These are phyloP conservation scores for Ectemnius continuus DNA, from an alignment of 2,888 invertebrate genomes.

Conservation along the genomic window DNA sequence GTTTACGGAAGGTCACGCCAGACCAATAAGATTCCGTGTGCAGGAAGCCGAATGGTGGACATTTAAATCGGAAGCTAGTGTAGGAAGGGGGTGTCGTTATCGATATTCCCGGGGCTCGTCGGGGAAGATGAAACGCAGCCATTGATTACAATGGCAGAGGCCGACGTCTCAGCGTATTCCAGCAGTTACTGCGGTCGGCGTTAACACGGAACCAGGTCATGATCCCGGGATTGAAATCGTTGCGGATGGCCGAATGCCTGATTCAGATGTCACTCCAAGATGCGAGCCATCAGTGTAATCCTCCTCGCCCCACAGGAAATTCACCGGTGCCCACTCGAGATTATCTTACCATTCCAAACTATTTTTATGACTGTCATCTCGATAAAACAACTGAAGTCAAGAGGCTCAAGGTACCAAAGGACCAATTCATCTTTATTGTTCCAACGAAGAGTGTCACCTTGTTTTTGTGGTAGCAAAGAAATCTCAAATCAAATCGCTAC, in stretches of 20 bases:
- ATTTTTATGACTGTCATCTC: no score
- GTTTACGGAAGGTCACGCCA: no score
- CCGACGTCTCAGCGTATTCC: slow-evolving; percentile 24
- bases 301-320: no score
- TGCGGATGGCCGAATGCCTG: slow-evolving; percentile 15
- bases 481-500: no score
- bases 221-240: slow-evolving; percentile 45
- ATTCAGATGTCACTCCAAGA: slow-evolving; percentile 1
- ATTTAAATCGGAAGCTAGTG: slow-evolving; percentile 37
- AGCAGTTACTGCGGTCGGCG: slow-evolving; percentile 17
- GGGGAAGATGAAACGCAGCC: slow-evolving; percentile 49
- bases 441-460: no score
- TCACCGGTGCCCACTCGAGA: no score
- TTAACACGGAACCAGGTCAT: slow-evolving; percentile 31
- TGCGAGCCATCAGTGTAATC: neutral
- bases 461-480: no score
- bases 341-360: no score
- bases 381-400: no score
- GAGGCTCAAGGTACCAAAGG: no score
- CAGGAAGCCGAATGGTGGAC: slow-evolving; percentile 19
- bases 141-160: slow-evolving; percentile 50
- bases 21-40: no score
- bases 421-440: no score
- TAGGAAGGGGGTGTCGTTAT: slow-evolving; percentile 19
- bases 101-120: slow-evolving; percentile 34